phyloP scores from a whole-genome alignment of 1,140 invertebrate species.

The Saxidomus purpurata region DNA sequence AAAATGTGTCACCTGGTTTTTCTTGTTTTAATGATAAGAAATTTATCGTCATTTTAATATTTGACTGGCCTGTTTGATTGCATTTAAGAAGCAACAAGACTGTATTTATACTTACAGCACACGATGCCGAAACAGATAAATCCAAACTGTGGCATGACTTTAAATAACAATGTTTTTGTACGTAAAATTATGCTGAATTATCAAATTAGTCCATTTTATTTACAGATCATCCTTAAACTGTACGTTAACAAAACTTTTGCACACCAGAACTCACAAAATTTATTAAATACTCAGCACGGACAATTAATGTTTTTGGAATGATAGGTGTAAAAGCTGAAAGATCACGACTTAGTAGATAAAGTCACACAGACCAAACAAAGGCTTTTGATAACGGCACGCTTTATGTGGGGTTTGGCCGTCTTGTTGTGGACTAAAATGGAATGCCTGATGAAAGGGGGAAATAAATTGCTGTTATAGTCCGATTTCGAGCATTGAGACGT shows the following conservation, averaged over 20 bases:
- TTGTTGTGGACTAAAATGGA: background rate
- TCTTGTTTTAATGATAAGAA: no score
- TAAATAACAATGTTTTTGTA: no score
- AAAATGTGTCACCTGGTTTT: no score
- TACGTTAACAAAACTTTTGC: background rate
- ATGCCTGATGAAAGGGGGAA: background rate
- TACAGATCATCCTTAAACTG: background rate
- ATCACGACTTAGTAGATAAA: background rate
- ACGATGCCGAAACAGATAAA: background rate
- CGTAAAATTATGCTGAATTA: no score
- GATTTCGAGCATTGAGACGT: no score
- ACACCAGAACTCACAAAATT: background rate
- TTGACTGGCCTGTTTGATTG: no score
- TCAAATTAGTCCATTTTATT: no score
- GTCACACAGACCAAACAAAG: background rate
- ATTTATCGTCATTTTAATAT: no score
- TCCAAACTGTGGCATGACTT: background rate
- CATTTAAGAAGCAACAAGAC: no score
- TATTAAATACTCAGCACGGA: background rate
- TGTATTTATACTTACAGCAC: background rate
- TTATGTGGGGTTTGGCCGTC: background rate
- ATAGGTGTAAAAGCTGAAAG: background rate
- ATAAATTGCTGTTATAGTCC: no score
- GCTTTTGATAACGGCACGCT: background rate
- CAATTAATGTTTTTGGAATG: background rate